Evolutionary conservation across 2,113 vertebrate species (phyloP).

Genomic region (Sylvilagus bachmani): DNA sequence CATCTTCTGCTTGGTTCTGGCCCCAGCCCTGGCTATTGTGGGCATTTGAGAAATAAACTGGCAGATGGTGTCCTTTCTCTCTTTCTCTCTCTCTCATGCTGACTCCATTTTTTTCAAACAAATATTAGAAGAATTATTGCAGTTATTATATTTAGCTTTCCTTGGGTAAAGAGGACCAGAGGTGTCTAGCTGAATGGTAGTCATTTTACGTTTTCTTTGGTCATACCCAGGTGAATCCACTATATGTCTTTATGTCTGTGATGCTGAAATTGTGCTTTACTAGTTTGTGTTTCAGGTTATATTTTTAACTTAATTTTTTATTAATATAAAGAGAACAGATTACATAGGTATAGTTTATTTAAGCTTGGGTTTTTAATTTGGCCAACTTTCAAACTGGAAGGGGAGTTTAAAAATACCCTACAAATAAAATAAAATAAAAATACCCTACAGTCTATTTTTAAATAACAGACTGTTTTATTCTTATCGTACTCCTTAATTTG

Average conservation of each 20-base stretch:
- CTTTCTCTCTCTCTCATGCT: too few relatives aligned
- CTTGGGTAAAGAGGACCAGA: not conserved
- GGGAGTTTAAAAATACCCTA: not conserved
- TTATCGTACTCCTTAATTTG: not conserved
- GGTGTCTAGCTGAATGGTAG: not conserved
- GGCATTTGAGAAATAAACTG: too few relatives aligned
- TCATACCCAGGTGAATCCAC: not conserved
- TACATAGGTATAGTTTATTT: not conserved
- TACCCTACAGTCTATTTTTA: not conserved
- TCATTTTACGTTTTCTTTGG: not conserved
- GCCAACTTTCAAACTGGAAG: not conserved
- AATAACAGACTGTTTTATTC: not conserved
- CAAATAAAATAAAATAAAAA: too few relatives aligned
- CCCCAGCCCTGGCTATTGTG: too few relatives aligned
- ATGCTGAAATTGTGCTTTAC: slow-evolving; percentile 27
- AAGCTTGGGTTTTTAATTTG: slow-evolving; percentile 1
- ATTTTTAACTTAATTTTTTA: not conserved
- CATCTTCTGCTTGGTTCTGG: too few relatives aligned
- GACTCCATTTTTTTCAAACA: too few relatives aligned
- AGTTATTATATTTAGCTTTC: not conserved
- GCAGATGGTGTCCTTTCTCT: too few relatives aligned
- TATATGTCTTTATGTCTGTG: not conserved
- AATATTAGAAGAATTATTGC: not conserved
- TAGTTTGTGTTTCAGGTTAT: not conserved
- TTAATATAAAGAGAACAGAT: too few relatives aligned